Evolutionary conservation across 2,113 vertebrate genomes (phyloP).

Genomic region (Barbus barbus): DNA sequence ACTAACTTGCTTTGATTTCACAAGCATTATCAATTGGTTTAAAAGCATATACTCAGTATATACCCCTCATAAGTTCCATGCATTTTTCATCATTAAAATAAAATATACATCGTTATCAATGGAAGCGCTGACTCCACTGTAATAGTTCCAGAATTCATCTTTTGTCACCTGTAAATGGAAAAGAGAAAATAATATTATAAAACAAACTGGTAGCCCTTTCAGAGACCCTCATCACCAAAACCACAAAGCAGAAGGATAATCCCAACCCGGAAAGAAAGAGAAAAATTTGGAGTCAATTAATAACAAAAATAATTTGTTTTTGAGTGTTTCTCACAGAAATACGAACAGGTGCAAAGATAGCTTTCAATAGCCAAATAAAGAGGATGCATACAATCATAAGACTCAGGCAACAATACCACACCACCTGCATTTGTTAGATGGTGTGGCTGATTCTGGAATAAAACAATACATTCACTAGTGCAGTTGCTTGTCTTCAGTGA

Average conservation of each 20-base stretch:
- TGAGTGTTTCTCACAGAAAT: slow-evolving; percentile 39
- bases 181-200: slow-evolving; percentile 15
- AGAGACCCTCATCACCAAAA: neutral
- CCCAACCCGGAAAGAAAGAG: slow-evolving; percentile 8
- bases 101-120: slow-evolving; percentile 93
- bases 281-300: neutral
- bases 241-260: neutral
- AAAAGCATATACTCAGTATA: too few relatives aligned
- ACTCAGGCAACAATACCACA: slow-evolving; percentile 36
- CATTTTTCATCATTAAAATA: slow-evolving; percentile 44
- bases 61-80: too few relatives aligned
- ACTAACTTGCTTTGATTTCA: neutral
- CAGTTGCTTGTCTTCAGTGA: slow-evolving; percentile 42
- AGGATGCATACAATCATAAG: slow-evolving; percentile 16
- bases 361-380: slow-evolving; percentile 40
- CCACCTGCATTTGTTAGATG: slow-evolving; percentile 44
- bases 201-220: neutral
- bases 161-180: slow-evolving; percentile 82
- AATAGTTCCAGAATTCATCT: slow-evolving; percentile 95
- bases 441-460: slow-evolving; percentile 31
- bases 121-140: slow-evolving; percentile 91
- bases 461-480: neutral
- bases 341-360: slow-evolving; percentile 36
- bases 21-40: neutral
- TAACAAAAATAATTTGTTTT: neutral